These are phyloP conservation scores for Prinia subflava DNA, from an alignment of 2,113 vertebrate species.

Conservation along the genomic window DNA sequence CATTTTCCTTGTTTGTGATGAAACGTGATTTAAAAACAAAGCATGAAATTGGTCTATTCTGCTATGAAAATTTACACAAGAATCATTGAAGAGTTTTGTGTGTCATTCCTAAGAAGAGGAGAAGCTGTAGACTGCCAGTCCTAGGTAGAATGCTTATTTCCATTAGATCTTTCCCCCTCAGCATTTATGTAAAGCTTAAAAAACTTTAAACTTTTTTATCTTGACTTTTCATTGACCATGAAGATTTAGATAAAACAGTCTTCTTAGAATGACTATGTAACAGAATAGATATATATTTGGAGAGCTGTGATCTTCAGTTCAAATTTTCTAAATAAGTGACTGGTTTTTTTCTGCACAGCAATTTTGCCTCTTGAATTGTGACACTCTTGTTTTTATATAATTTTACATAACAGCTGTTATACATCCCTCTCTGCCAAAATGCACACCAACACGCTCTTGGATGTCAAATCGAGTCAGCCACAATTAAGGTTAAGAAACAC, in stretches of 20 bases:
- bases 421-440: background rate
- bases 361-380: background rate
- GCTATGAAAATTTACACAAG: background rate
- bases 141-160: background rate
- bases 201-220: background rate
- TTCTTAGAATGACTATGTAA: background rate
- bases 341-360: background rate
- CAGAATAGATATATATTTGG: background rate
- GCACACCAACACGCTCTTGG: background rate
- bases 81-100: background rate
- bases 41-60: background rate
- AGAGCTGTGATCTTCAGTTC: background rate
- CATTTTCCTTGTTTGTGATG: background rate
- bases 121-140: background rate
- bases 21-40: background rate
- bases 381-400: background rate
- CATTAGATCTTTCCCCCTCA: background rate
- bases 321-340: background rate
- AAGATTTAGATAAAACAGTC: background rate
- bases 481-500: background rate
- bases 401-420: background rate
- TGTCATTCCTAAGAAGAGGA: background rate
- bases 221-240: background rate
- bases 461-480: background rate
- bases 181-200: background rate